Base-by-base conservation (phyloP, 2,113 vertebrate species). In the Neoarius graeffei region DNA sequence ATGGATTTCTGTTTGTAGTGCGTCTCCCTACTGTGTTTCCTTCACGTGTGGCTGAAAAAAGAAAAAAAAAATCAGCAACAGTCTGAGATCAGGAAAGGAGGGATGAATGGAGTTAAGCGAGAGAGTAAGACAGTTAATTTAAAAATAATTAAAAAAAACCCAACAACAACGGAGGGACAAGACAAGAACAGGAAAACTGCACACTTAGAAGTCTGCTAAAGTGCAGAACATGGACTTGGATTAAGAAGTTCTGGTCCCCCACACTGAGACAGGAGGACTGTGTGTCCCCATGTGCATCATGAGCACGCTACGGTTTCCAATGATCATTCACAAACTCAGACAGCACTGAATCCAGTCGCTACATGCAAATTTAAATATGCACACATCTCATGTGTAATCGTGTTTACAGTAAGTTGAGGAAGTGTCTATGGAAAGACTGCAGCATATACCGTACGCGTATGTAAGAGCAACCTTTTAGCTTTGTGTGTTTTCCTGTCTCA, bases 401-500 rank as follows among this genome's bases (percentile, higher is more conserved):
- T 5, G 79, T 73, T 67, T 59, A 15, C 56, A 59, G 35, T 42
- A 42, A 42, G 35, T 42, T 2, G 25, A 20, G 6, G 4, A 15
- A n/a, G 60, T 59, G 50, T 85, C 14, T 80, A 14, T 67, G 35
- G 60, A 85, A 81, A 81, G 76, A 86, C 48, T 83, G 66, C 79
- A 83, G 66, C 79, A 57, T 73, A 64, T 25, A 80, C 52, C 30
- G 15, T 69, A 42, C 62, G 74, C 3, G 25, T 30, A 52, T 87
- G 52, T 77, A 91, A 90, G 60, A 86, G 59, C 23, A 80, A 13
- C 66, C 35, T 8, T 30, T 2, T 57, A 57, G n/a, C 54, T 17
- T 10, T 14, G 76, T 17, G 81, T 71, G 11, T 57, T 56, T 71
- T 27, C 54, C 81, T 89, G 91, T 90, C 90, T 94, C 93, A 98